phyloP scores from a whole-genome alignment of 2,797 vertebrate species.

The Mycteria americana region DNA sequence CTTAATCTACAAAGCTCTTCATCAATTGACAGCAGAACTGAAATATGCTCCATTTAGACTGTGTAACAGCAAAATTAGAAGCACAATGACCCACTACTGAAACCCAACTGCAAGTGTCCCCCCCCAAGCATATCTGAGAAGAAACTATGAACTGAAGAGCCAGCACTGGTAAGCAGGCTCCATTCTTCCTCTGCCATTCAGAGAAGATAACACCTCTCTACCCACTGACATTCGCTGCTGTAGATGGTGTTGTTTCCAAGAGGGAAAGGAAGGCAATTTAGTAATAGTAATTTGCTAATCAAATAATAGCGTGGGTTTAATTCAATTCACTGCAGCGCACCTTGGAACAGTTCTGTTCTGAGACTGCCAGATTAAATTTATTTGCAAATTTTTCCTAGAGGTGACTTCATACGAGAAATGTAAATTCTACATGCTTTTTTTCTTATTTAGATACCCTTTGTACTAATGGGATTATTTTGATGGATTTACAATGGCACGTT shows the following conservation, averaged over 20 bases:
- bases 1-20: neutral
- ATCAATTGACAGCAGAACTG: neutral
- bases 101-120: neutral
- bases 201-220: neutral
- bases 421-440: neutral
- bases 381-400: neutral
- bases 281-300: neutral
- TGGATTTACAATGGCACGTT: neutral
- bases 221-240: neutral
- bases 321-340: neutral
- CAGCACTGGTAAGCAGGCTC: neutral
- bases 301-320: neutral
- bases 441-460: neutral
- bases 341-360: neutral
- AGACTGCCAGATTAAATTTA: neutral
- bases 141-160: neutral
- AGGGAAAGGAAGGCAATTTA: neutral
- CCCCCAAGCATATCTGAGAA: neutral
- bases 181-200: neutral
- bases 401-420: neutral
- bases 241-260: neutral
- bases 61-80: neutral
- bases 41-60: neutral
- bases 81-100: neutral
- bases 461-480: neutral